phyloP scores from a whole-genome alignment of 2,797 vertebrate species.

The Eutrigla gurnardus region DNA sequence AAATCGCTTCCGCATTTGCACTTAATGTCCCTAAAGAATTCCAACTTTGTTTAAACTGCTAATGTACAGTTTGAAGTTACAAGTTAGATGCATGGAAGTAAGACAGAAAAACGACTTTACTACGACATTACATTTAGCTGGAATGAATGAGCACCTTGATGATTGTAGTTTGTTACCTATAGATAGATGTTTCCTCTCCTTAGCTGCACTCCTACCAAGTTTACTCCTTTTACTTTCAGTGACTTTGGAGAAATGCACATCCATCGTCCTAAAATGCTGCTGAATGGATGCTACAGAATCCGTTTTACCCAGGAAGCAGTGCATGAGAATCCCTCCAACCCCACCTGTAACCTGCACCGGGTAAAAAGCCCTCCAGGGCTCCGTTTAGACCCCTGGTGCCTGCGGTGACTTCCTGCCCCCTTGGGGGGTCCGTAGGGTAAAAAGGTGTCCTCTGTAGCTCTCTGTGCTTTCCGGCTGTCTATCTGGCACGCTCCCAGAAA shows the following conservation, averaged over 20 bases:
- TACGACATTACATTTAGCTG: too few relatives aligned
- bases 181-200: not conserved
- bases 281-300: not conserved
- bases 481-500: slow-evolving; percentile 68
- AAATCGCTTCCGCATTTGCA: slow-evolving; percentile 41
- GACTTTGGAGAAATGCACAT: not conserved
- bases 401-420: too few relatives aligned
- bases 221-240: too few relatives aligned
- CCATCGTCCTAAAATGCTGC: not conserved
- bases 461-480: slow-evolving; percentile 49
- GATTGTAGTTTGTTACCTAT: not conserved
- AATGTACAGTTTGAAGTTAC: slow-evolving; percentile 48
- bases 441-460: slow-evolving; percentile 1
- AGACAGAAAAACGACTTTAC: not conserved
- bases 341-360: too few relatives aligned
- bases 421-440: too few relatives aligned
- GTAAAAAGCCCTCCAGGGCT: too few relatives aligned
- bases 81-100: slow-evolving; percentile 41
- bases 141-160: slow-evolving; percentile 10
- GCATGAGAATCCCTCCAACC: not conserved
- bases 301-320: not conserved
- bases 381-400: too few relatives aligned
- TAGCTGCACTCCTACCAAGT: not conserved
- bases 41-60: slow-evolving; percentile 61
- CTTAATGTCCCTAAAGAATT: slow-evolving; percentile 67